These are phyloP conservation scores for Apodemia mormo DNA, from an alignment of 2,888 invertebrate species.

Conservation along the genomic window DNA sequence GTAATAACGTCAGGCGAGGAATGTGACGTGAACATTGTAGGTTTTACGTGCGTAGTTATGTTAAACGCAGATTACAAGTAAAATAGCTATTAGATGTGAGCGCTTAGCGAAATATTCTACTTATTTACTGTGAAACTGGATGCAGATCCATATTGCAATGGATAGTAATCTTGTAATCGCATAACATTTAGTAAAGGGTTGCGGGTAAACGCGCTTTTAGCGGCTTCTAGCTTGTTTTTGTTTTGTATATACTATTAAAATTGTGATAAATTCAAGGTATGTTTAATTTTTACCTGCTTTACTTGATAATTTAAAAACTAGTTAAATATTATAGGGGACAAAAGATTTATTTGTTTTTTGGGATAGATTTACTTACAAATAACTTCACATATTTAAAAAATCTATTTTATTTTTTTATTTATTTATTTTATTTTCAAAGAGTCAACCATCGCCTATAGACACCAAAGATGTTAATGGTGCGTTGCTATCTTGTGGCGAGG, in stretches of 20 bases:
- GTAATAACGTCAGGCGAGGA: neutral
- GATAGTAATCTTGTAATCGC: slow-evolving; percentile 9
- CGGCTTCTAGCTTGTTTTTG: slow-evolving; percentile 3
- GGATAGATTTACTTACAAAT: too few species aligned
- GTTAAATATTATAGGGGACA: too few species aligned
- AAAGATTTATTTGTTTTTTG: too few species aligned
- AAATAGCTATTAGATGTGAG: slow-evolving; percentile 8
- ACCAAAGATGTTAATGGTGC: too few species aligned
- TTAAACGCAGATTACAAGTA: slow-evolving; percentile 9
- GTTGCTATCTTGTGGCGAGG: too few species aligned
- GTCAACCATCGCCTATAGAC: too few species aligned
- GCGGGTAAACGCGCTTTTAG: neutral
- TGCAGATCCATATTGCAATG: neutral
- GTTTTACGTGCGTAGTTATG: slow-evolving; percentile 15
- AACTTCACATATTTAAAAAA: too few species aligned
- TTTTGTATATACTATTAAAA: neutral
- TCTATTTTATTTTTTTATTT: too few species aligned
- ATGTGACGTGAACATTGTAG: neutral
- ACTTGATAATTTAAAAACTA: too few species aligned
- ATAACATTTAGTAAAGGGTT: neutral
- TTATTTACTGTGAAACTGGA: slow-evolving; percentile 10
- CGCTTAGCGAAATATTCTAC: slow-evolving; percentile 8
- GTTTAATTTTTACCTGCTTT: too few species aligned
- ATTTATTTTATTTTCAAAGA: too few species aligned
- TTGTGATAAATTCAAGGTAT: too few species aligned